These are phyloP conservation scores for Schizaphis graminum DNA, from an alignment of 2,888 invertebrate species.

Conservation along the genomic window DNA sequence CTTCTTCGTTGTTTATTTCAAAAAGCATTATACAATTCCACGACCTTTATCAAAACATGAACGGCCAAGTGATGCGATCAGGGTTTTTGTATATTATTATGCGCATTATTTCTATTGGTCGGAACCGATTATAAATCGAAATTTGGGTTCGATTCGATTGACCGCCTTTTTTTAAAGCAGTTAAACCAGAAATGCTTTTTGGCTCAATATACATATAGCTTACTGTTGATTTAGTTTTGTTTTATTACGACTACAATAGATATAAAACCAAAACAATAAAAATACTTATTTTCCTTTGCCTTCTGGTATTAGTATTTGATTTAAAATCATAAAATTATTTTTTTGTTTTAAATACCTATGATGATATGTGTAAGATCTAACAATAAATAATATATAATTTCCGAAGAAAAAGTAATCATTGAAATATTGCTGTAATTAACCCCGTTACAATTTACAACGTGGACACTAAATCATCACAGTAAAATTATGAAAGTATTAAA, in stretches of 20 bases:
- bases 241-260: constrained; percentile 6
- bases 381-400: background rate
- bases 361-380: background rate
- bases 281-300: background rate
- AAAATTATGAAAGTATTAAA: background rate
- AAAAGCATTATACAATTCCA: background rate
- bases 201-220: background rate
- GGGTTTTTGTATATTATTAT: background rate
- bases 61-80: background rate
- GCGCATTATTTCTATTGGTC: background rate
- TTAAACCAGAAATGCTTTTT: background rate
- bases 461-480: background rate
- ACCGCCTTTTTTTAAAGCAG: background rate
- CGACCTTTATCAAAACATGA: background rate
- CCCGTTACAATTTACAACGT: background rate
- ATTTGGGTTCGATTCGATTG: background rate
- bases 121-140: background rate
- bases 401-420: background rate
- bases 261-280: background rate
- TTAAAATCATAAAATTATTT: background rate
- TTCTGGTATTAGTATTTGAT: background rate
- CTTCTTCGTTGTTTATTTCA: background rate
- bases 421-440: background rate
- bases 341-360: background rate
- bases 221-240: background rate